Evolutionary conservation across 2,113 vertebrate genomes (phyloP), one percentile per base, ranked within the genome.

Genomic region (Tachycineta bicolor): DNA sequence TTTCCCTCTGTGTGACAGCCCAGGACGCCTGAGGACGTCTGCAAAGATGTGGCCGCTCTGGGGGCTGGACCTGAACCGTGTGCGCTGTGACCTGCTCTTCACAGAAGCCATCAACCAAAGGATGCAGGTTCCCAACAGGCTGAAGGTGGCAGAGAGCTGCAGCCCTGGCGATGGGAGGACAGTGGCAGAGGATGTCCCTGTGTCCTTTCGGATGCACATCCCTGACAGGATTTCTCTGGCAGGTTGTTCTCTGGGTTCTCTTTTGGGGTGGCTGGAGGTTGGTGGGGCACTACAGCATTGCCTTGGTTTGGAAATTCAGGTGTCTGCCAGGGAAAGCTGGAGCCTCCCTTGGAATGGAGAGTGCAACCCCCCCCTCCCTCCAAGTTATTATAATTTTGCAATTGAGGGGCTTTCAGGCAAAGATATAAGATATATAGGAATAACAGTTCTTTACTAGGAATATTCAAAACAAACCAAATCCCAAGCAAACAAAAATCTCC

Each of bases 221-320:
- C 98, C 98, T 12, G 98, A 98, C 8, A 97, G 97, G 95, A 96
- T 98, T 89, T 97, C 97, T 6, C 96, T 98, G 56, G 96, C 97
- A 95, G 98, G 98, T 98, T 78, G 68, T 71, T 46, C 28, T 17
- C 43, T 39, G 47, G 23, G 4, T 14, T 71, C 44, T 60, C 14
- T 93, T 86, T 85, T 58, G 53, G 62, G 29, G 43, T 59, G 69
- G 34, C 29, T 83, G 68, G 62, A 65, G 46, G 53, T 65, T 76
- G 49, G 5, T 58, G 67, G 41, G 41, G 25, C 25, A 62, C 65
- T 55, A 15, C 10, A 58, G 2, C 26, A 5, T 37, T 37, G 37
- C 37, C 37, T 55, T 55, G 19, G 53, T 33, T 56, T 56, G 53
- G 53, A 56, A 56, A 9, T 19, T 9, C 12, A 21, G 53, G 53